Conservation (phyloP, 2,113 vertebrate genomes). For the Megaleporinus macrocephalus region DNA sequence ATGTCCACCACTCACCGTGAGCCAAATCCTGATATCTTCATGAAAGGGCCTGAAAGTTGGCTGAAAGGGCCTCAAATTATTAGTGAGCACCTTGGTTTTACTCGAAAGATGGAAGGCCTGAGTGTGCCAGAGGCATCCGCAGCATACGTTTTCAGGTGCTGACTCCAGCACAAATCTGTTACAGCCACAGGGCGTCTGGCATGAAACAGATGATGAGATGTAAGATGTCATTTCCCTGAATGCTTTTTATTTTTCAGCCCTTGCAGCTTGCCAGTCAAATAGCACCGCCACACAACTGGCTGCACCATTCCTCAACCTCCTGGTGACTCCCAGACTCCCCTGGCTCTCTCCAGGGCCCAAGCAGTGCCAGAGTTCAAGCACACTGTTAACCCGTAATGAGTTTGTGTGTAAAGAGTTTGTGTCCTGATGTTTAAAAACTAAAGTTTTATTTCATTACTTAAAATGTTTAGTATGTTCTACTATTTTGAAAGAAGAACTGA, state of each 20-base stretch:
- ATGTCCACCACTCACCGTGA: neutral
- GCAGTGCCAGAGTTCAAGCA: neutral
- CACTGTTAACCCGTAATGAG: no score
- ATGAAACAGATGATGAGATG: conserved; percentile 5
- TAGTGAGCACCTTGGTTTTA: neutral
- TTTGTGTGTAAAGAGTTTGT: no score
- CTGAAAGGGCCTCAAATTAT: neutral
- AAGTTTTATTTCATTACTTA: no score
- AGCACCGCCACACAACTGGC: neutral
- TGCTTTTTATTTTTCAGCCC: neutral
- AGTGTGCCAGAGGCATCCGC: neutral
- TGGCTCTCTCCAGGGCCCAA: neutral
- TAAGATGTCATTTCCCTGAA: neutral
- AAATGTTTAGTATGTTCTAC: no score
- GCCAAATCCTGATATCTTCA: no score
- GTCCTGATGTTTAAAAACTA: no score
- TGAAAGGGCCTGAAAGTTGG: neutral
- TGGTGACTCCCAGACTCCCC: neutral
- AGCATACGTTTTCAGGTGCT: neutral
- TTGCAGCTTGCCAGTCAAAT: neutral
- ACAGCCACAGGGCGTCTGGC: neutral
- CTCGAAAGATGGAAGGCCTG: neutral
- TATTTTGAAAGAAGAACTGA: no score
- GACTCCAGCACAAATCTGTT: conserved; percentile 2
- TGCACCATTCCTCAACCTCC: neutral